Evolutionary conservation across 2,113 vertebrate species (phyloP).

Genomic region (Sprattus sprattus): DNA sequence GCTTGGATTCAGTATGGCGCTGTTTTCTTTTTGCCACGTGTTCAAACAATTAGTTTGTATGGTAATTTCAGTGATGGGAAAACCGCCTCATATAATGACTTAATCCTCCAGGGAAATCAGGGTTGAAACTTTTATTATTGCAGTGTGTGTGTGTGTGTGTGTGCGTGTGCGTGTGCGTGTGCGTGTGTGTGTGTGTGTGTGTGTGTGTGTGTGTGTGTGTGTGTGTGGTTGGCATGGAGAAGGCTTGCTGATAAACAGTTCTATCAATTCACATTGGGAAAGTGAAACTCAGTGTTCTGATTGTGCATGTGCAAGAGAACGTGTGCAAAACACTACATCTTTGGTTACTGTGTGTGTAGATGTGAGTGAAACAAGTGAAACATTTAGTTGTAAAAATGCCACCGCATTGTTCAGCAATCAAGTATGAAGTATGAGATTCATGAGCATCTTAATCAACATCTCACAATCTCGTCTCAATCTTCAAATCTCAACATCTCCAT

Average conservation of each 20-base stretch:
- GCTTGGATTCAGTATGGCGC: background rate
- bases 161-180: constrained; percentile 11
- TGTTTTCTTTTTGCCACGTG: constrained; percentile 31
- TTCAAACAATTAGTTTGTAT: constrained; percentile 18
- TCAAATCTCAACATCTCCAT: background rate
- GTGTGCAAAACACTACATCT: background rate
- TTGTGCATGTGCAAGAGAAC: background rate
- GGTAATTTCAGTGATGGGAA: constrained; percentile 40
- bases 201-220: background rate
- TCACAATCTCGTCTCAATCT: background rate
- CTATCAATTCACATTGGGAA: no score
- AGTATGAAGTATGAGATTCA: no score
- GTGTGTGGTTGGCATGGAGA: no score
- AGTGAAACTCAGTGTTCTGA: background rate
- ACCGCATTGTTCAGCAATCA: background rate
- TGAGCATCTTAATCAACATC: background rate
- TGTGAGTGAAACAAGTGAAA: background rate
- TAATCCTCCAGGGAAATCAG: constrained; percentile 64
- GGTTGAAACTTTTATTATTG: constrained; percentile 32
- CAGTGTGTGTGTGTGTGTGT: constrained; percentile 38
- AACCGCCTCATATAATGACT: constrained; percentile 55
- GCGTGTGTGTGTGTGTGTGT: background rate
- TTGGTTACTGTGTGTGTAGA: background rate
- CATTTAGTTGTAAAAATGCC: background rate
- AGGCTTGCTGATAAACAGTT: no score